A percentile compares a stretch with the other conserved stretches of the same genome.
Evolutionary conservation across 2,888 invertebrate genomes (phyloP).

Genomic region (Morpho deidamia): DNA sequence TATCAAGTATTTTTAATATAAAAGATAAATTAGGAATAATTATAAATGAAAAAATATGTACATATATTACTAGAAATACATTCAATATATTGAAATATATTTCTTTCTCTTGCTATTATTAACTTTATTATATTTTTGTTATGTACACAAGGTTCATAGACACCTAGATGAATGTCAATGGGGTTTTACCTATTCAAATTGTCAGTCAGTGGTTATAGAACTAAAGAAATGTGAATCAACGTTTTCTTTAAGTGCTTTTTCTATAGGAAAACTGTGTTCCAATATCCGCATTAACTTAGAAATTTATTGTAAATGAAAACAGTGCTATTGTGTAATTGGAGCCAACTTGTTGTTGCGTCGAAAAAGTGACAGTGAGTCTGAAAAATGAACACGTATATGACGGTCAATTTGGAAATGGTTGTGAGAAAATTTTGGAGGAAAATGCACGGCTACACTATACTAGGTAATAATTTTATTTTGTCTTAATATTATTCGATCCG

Average conservation of each 20-base stretch:
- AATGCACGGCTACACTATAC: conserved; percentile 51
- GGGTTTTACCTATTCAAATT: no score
- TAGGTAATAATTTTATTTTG: no score
- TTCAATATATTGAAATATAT: no score
- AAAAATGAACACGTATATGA: conserved; percentile 14
- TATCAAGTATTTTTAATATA: no score
- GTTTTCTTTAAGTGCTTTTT: conserved; percentile 6
- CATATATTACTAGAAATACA: no score
- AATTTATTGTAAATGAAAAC: background rate
- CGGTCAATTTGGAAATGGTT: conserved; percentile 35
- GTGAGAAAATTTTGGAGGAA: conserved; percentile 47
- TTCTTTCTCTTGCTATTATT: no score
- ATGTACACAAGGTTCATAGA: no score
- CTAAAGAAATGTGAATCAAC: background rate
- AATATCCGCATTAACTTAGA: conserved; percentile 2
- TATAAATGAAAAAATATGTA: no score
- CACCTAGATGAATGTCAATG: no score
- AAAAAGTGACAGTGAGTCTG: background rate
- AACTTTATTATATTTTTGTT: no score
- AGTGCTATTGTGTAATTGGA: background rate
- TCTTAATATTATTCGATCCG: no score
- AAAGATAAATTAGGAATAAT: no score
- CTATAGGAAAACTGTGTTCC: conserved; percentile 1
- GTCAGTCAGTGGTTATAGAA: background rate
- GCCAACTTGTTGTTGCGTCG: background rate